phyloP scores from a whole-genome alignment of 92 coral and sea anemone species.

The Bergia puertoricense region DNA sequence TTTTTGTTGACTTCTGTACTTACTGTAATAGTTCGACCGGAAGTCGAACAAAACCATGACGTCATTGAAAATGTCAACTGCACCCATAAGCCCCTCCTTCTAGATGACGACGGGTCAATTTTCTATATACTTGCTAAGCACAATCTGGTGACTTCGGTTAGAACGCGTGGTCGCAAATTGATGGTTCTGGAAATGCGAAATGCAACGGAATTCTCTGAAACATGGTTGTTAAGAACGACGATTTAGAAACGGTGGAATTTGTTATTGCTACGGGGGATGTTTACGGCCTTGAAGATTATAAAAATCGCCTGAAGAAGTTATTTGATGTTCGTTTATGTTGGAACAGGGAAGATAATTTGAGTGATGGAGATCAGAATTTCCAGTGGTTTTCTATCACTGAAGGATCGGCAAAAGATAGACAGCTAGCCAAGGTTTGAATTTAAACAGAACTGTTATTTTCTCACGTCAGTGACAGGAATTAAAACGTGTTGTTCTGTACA shows the following conservation, averaged over 20 bases:
- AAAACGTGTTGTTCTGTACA: conserved; percentile 29
- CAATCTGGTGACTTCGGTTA: not conserved
- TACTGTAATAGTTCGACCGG: conserved; percentile 44
- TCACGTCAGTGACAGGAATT: not conserved
- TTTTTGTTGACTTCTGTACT: conserved; percentile 23
- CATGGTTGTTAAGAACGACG: conserved; percentile 36
- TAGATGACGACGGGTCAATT: conserved; percentile 24
- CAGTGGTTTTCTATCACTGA: conserved; percentile 44
- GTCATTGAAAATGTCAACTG: conserved; percentile 44
- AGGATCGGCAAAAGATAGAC: conserved; percentile 29
- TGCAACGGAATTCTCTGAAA: conserved; percentile 23
- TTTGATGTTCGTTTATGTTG: conserved; percentile 38
- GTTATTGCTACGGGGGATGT: conserved; percentile 11
- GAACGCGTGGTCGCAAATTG: conserved; percentile 12
- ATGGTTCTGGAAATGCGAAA: conserved; percentile 26
- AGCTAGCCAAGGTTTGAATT: conserved; percentile 42
- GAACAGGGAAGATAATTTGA: conserved; percentile 5
- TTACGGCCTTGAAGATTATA: conserved; percentile 19
- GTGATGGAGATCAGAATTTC: conserved; percentile 10
- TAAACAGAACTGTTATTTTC: not conserved
- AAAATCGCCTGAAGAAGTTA: conserved; percentile 23
- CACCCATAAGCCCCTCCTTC: conserved; percentile 47
- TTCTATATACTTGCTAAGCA: not conserved
- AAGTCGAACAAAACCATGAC: conserved; percentile 37
- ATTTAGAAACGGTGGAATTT: conserved; percentile 26